phyloP scores from a whole-genome alignment of 2,113 vertebrate species.

The Oenanthe oenanthe region DNA sequence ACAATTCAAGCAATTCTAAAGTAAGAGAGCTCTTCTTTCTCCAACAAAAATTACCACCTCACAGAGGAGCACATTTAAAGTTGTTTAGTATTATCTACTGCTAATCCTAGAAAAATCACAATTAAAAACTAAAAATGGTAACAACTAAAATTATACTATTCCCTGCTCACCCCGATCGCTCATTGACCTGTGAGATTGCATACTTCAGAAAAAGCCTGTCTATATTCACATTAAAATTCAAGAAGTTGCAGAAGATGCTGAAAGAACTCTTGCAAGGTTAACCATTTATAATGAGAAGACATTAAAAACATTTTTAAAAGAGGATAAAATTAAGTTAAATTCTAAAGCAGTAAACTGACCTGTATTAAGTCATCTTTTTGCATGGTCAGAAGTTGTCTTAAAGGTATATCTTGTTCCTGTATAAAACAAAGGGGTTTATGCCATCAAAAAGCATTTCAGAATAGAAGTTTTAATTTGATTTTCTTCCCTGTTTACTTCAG shows the following conservation, averaged over 20 bases:
- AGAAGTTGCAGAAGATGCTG: background rate
- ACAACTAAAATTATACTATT: background rate
- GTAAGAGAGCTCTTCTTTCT: background rate
- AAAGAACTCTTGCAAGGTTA: background rate
- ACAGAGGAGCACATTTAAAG: background rate
- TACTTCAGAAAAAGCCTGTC: background rate
- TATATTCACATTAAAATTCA: background rate
- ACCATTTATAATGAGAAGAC: background rate
- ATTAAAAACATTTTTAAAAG: background rate
- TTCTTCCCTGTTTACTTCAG: background rate
- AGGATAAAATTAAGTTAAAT: background rate
- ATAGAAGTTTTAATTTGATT: background rate
- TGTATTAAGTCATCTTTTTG: constrained; percentile 85
- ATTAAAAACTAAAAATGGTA: background rate
- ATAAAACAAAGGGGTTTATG: constrained; percentile 35
- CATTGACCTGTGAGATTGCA: background rate
- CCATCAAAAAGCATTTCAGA: background rate
- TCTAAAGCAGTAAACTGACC: constrained; percentile 73
- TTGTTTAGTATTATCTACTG: background rate
- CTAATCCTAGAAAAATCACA: background rate
- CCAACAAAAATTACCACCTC: background rate
- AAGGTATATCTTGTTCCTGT: constrained; percentile 85
- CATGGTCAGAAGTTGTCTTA: constrained; percentile 87
- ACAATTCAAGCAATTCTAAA: background rate
- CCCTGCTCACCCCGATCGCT: background rate